Percentiles rank a stretch among this genome's conserved stretches.
Conservation (phyloP, 2,113 vertebrate species). For the Alligator mississippiensis region DNA sequence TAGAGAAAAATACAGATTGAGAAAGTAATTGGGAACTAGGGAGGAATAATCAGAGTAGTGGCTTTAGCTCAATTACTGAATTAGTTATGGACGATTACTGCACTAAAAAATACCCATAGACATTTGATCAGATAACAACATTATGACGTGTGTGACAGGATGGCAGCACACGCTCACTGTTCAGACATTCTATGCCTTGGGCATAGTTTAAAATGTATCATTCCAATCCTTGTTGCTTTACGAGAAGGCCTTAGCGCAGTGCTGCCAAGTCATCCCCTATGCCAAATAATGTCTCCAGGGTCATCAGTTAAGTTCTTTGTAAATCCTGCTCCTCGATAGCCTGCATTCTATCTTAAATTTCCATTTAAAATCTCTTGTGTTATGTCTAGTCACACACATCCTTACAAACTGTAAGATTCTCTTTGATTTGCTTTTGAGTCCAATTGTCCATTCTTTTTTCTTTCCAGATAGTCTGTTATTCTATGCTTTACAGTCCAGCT, state of each 20-base stretch:
- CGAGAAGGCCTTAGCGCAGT: neutral
- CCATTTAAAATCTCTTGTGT: neutral
- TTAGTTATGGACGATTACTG: neutral
- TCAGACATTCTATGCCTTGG: neutral
- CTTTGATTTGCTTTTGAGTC: too few species aligned
- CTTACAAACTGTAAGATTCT: neutral
- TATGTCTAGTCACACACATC: neutral
- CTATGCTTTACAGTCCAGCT: neutral
- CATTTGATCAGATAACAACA: neutral
- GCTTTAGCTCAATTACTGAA: neutral
- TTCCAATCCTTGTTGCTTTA: neutral
- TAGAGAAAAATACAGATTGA: neutral
- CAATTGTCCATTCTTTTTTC: neutral
- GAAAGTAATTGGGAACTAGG: neutral
- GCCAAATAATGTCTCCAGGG: neutral
- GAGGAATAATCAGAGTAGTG: neutral
- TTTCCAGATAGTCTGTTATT: neutral
- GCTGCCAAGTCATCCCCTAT: neutral
- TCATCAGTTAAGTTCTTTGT: neutral
- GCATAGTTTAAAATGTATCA: neutral
- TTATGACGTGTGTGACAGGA: neutral
- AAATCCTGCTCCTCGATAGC: neutral
- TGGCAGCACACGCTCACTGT: neutral
- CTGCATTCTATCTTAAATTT: neutral
- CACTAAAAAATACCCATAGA: neutral